Conservation (phyloP, 1,140 invertebrate species). For the Drosophila sulfurigaster region DNA sequence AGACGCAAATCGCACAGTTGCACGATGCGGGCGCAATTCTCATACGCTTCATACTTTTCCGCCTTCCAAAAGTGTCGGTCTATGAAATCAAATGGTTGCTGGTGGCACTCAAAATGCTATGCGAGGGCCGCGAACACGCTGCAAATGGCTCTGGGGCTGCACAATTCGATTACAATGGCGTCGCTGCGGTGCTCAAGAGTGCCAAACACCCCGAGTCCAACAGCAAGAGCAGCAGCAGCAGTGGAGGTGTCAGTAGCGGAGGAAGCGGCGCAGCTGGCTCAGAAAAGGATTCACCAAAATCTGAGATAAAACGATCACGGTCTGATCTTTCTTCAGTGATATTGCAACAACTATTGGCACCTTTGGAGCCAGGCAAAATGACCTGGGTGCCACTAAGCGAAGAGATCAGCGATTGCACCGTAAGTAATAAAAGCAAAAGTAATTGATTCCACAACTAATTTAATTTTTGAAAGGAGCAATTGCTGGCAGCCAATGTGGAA, state of each 20-base stretch:
- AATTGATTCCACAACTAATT: not conserved
- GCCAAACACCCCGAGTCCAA: conserved; percentile 73
- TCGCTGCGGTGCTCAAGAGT: conserved; percentile 70
- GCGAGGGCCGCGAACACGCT: conserved; percentile 63
- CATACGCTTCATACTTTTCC: conserved; percentile 78
- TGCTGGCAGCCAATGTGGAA: conserved; percentile 87
- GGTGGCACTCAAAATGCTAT: conserved; percentile 77
- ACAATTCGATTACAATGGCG: conserved; percentile 75
- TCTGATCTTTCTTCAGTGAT: conserved; percentile 88
- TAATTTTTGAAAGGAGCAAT: conserved; percentile 85
- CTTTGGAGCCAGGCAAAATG: conserved; percentile 85
- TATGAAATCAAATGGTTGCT: conserved; percentile 81
- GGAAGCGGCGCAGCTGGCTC: conserved; percentile 45
- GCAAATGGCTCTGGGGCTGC: conserved; percentile 19
- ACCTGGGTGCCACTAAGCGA: conserved; percentile 82
- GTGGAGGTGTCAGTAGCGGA: conserved; percentile 59
- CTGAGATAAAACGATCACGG: conserved; percentile 87
- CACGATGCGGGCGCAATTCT: conserved; percentile 78
- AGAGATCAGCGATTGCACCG: conserved; percentile 75
- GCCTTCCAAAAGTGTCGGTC: conserved; percentile 72
- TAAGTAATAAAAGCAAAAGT: conserved; percentile 42
- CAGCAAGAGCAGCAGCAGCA: conserved; percentile 65
- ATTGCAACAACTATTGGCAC: conserved; percentile 88
- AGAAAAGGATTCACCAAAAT: conserved; percentile 87
- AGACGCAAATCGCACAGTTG: conserved; percentile 86